Evolutionary conservation across 53 echinoderm and acorn worm species (phyloP).

Genomic region (Hippasteria phrygiana): DNA sequence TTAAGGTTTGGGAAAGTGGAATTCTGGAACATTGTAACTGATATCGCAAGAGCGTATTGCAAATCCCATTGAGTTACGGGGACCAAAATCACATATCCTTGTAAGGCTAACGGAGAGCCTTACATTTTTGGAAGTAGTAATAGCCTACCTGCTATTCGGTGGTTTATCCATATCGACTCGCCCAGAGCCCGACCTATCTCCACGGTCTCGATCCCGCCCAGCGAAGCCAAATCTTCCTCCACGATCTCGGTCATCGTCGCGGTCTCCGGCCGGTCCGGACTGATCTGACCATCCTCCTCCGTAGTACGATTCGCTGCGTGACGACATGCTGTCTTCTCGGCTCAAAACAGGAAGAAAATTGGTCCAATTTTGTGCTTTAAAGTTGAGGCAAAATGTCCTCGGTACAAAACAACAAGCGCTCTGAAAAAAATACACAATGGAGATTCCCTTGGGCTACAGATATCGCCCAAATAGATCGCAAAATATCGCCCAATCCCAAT

Average conservation of each 20-base stretch:
- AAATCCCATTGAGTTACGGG: too few relatives aligned
- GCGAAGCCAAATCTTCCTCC: conserved; percentile 53
- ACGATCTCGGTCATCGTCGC: conserved; percentile 59
- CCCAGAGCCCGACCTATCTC: conserved; percentile 59
- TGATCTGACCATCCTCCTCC: conserved; percentile 56
- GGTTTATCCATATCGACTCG: conserved; percentile 66
- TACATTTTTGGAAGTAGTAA: too few relatives aligned
- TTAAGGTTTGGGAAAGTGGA: too few relatives aligned
- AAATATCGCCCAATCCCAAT: too few relatives aligned
- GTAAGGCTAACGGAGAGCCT: too few relatives aligned
- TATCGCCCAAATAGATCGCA: conserved; percentile 32
- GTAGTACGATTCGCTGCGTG: conserved; percentile 62
- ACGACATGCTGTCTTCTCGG: conserved; percentile 29
- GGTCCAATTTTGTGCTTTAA: neutral
- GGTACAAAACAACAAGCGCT: neutral
- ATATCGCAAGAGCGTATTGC: too few relatives aligned
- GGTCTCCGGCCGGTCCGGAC: conserved; percentile 32
- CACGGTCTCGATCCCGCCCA: conserved; percentile 64
- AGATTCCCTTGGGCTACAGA: conserved; percentile 32
- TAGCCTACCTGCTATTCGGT: conserved; percentile 62
- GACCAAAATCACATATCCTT: too few relatives aligned
- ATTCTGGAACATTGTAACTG: too few relatives aligned
- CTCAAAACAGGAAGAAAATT: neutral
- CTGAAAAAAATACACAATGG: neutral
- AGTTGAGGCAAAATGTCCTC: too few relatives aligned